phyloP scores from a whole-genome alignment of 2,113 vertebrate genomes.

The Saccopteryx leptura region DNA sequence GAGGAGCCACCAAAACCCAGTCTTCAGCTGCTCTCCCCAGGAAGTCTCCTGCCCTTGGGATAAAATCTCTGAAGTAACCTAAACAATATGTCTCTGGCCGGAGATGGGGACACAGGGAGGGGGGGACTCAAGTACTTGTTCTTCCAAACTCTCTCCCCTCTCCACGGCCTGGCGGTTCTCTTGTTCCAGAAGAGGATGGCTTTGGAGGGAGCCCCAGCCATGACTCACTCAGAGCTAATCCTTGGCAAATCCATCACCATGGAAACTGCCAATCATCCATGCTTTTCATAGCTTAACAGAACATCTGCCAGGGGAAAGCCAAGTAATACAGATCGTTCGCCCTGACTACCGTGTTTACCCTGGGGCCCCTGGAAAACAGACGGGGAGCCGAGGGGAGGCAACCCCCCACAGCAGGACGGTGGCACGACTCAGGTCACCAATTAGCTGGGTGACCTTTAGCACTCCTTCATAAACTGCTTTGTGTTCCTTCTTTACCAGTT shows the following conservation, averaged over 20 bases:
- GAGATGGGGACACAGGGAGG: neutral
- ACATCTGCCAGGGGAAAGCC: constrained; percentile 72
- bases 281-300: constrained; percentile 84
- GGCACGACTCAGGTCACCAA: neutral
- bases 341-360: neutral
- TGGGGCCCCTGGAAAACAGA: constrained; percentile 21
- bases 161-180: constrained; percentile 52
- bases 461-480: neutral
- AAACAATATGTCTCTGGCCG: neutral
- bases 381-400: neutral
- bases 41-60: neutral
- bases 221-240: constrained; percentile 86
- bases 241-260: constrained; percentile 86
- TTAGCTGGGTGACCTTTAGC: neutral
- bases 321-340: neutral
- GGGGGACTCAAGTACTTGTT: neutral
- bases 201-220: constrained; percentile 68
- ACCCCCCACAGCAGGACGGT: neutral
- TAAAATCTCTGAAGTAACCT: constrained; percentile 26
- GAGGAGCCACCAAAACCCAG: neutral
- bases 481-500: neutral
- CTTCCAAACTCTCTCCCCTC: constrained; percentile 56
- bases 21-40: neutral
- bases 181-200: constrained; percentile 65
- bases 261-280: constrained; percentile 87